Percentiles rank a stretch among this genome's conserved stretches.
Conservation (phyloP, 2,113 vertebrate species). For the Cryptomyrus ogoouensis region DNA sequence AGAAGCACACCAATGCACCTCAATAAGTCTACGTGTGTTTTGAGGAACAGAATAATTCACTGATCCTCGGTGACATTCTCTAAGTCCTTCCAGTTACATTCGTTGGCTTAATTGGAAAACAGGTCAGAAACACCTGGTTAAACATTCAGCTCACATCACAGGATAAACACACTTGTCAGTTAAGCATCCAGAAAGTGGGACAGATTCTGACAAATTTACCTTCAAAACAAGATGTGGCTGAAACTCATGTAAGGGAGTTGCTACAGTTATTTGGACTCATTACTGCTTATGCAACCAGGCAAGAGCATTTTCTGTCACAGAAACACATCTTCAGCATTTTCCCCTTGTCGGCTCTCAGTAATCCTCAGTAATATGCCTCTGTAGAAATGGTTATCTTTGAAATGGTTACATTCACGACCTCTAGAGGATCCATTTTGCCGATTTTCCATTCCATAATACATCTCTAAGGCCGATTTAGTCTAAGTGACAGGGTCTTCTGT, state of each 20-base stretch:
- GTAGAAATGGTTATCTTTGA: background rate
- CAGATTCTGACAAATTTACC: background rate
- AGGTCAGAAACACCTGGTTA: background rate
- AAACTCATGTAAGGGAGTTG: background rate
- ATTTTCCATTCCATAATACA: background rate
- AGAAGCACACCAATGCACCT: background rate
- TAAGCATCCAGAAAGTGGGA: background rate
- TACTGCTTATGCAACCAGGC: background rate
- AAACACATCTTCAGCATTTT: background rate
- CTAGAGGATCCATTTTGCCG: background rate
- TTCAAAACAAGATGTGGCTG: background rate
- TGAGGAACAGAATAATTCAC: conserved; percentile 48
- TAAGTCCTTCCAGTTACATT: conserved; percentile 45
- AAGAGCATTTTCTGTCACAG: conserved; percentile 5
- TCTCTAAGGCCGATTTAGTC: background rate
- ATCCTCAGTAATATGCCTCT: background rate
- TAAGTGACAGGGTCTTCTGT: background rate
- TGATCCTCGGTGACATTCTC: conserved; percentile 34
- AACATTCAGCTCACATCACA: background rate
- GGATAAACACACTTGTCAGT: background rate
- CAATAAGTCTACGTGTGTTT: background rate
- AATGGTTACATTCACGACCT: background rate
- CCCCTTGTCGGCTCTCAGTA: background rate
- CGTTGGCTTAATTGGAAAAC: background rate
- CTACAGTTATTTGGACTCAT: background rate